Percentiles rank a stretch among this genome's conserved stretches.
These are phyloP conservation scores for Meiosimyza platycephala DNA, from an alignment of 2,888 invertebrate genomes.

Conservation along the genomic window DNA sequence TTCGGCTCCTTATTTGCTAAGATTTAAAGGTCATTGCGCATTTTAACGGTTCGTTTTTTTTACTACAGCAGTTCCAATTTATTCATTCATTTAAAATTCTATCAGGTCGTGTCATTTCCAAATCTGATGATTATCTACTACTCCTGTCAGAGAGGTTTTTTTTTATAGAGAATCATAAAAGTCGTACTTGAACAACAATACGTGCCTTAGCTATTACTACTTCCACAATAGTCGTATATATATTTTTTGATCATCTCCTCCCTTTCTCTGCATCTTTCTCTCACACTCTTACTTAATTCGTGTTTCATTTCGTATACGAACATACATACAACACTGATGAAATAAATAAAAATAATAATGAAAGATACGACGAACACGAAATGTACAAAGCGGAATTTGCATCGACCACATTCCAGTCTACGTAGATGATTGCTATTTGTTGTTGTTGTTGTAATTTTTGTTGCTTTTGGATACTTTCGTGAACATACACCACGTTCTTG, in stretches of 20 bases:
- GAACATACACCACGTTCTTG: constrained; percentile 19
- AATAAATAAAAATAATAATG: constrained; percentile 15
- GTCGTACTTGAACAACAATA: constrained; percentile 2
- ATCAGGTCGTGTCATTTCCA: not conserved
- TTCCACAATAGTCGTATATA: constrained; percentile 7
- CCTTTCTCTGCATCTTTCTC: not conserved
- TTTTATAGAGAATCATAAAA: not conserved
- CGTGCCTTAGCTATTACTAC: not conserved
- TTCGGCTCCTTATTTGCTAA: too few species aligned
- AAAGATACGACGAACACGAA: constrained; percentile 24
- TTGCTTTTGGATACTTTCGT: constrained; percentile 31
- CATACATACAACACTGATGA: constrained; percentile 15
- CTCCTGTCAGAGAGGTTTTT: too few species aligned
- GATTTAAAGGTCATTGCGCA: too few species aligned
- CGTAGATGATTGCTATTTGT: constrained; percentile 27
- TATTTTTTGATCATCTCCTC: not conserved
- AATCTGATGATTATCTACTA: not conserved
- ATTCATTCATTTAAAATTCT: not conserved
- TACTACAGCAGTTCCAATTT: too few species aligned
- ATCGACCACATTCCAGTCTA: constrained; percentile 46
- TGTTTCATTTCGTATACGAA: constrained; percentile 8
- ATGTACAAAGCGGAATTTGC: constrained; percentile 37
- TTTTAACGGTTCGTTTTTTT: too few species aligned
- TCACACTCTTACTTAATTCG: not conserved
- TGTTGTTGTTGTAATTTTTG: constrained; percentile 23